Percentiles rank a stretch among this genome's conserved stretches.
Evolutionary conservation across 2,888 invertebrate species (phyloP).

Genomic region (Carcina quercana): DNA sequence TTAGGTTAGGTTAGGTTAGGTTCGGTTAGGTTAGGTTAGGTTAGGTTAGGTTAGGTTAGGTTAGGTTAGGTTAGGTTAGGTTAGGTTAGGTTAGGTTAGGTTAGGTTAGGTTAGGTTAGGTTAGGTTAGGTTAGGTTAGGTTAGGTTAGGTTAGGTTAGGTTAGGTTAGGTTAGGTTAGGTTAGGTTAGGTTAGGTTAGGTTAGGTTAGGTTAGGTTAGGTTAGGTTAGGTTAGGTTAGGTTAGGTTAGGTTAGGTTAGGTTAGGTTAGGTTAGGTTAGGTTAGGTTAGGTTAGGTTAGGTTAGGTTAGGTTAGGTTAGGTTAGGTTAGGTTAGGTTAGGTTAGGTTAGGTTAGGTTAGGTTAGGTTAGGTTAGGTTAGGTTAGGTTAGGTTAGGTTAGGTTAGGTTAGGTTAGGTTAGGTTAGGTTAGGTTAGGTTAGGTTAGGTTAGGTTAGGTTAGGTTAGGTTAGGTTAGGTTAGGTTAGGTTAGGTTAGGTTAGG

Average conservation of each 20-base stretch:
- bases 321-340: constrained; percentile 14
- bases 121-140: constrained; percentile 17
- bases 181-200: constrained; percentile 15
- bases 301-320: constrained; percentile 14
- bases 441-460: constrained; percentile 13
- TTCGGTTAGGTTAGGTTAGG: constrained; percentile 15
- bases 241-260: constrained; percentile 14
- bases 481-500: constrained; percentile 11
- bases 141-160: constrained; percentile 14
- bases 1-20: constrained; percentile 11
- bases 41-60: constrained; percentile 13
- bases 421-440: constrained; percentile 13
- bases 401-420: constrained; percentile 11
- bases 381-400: constrained; percentile 11
- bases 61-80: constrained; percentile 6
- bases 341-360: constrained; percentile 16
- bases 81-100: constrained; percentile 18
- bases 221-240: constrained; percentile 11
- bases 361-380: constrained; percentile 2
- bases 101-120: constrained; percentile 19
- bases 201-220: constrained; percentile 8
- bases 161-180: constrained; percentile 11
- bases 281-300: constrained; percentile 15
- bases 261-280: constrained; percentile 14
- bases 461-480: constrained; percentile 13